Base-by-base conservation (phyloP, 2,888 invertebrate species). In the Alentia gelatinosa region DNA sequence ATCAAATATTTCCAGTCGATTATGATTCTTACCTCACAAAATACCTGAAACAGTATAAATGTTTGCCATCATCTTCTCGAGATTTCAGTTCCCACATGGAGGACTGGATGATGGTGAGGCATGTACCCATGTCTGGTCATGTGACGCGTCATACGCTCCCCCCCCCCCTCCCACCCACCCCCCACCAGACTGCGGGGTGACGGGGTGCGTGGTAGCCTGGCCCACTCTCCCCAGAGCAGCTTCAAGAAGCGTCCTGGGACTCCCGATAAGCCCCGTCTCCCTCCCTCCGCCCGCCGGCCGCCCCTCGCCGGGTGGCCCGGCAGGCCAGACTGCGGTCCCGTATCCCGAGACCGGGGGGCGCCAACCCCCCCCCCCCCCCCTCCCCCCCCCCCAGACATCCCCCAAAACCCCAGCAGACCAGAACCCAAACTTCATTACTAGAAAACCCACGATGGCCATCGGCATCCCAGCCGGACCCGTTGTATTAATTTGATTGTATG, bases 401-500 rank as follows among this genome's bases (percentile, higher is more conserved):
- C 74, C 74, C 30, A 15, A 7, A 26, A 30, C 7, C 74, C 42
- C 40, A 23, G 30, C 42, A 86, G 35, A 26, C 86, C 42, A 26
- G n/a, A 42, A 42, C 86, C 30, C 50, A 86, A 50, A 86, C 47
- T 86, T 86, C 50, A 86, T 86, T 86, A 86, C 86, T 19, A 30
- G 26, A 15, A 12, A 15, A 50, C 86, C 86, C 42, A 47, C 19
- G 86, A 86, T 86, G 42, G 47, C 47, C 47, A 86, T 86, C 86
- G 50, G n/a, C 86, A 47, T 9, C 86, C 86, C 42, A 1, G 5
- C 30, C 47, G 47, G n/a, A 15, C 86, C 86, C 19, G 30, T 23
- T 42, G 86, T 47, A 86, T 86, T 86, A 86, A 86, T 86, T 86
- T 86, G 86, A 86, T 86, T 86, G 86, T 86, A 50, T 86, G 86